phyloP scores from a whole-genome alignment of 2,113 vertebrate species.

The Craseonycteris thonglongyai region DNA sequence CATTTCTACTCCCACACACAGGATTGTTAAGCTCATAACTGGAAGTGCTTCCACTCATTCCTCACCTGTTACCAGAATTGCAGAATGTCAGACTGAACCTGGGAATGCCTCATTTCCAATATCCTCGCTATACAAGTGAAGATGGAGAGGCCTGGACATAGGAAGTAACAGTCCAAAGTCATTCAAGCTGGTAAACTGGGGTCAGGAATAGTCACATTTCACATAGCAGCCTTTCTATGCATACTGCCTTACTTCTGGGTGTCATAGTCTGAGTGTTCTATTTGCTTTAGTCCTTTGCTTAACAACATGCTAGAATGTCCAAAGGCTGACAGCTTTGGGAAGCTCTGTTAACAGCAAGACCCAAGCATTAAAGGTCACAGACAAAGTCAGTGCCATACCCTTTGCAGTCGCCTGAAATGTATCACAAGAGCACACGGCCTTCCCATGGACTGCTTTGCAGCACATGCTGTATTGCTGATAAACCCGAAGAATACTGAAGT shows the following conservation, averaged over 20 bases:
- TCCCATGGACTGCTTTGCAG: not conserved
- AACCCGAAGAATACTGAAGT: not conserved
- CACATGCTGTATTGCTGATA: accelerated
- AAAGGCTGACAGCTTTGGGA: constrained; percentile 8
- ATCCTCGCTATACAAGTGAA: not conserved
- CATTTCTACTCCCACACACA: not conserved
- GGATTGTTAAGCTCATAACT: not conserved
- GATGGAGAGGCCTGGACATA: not conserved
- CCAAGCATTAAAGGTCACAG: constrained; percentile 27
- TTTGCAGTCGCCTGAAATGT: not conserved
- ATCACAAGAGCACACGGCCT: not conserved
- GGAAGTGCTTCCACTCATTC: not conserved
- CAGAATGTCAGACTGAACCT: not conserved
- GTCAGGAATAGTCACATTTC: not conserved
- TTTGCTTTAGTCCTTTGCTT: not conserved
- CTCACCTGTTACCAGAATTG: not conserved
- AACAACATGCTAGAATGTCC: not conserved
- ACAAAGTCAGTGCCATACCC: not conserved
- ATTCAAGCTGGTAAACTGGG: not conserved
- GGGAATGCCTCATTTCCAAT: not conserved
- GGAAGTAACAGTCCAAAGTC: not conserved
- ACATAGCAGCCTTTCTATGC: not conserved
- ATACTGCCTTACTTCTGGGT: not conserved
- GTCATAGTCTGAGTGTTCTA: not conserved
- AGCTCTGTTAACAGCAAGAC: not conserved